phyloP scores from a whole-genome alignment of 2,113 vertebrate genomes.

The Chunga burmeisteri region DNA sequence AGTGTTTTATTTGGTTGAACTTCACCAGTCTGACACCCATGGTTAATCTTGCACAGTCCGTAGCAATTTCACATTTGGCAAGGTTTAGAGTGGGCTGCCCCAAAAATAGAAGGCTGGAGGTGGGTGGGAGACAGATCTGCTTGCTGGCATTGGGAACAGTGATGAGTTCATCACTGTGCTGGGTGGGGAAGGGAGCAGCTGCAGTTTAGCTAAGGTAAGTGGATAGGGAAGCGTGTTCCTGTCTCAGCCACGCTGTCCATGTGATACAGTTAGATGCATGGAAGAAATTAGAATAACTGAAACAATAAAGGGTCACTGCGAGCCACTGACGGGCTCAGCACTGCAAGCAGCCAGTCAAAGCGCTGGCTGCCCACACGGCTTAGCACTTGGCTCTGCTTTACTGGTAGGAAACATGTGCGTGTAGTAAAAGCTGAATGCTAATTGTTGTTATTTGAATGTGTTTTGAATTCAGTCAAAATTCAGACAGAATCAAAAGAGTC shows the following conservation, averaged over 20 bases:
- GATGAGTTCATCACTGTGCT: not conserved
- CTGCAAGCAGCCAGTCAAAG: not conserved
- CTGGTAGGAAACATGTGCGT: not conserved
- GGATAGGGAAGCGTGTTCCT: not conserved
- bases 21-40: not conserved
- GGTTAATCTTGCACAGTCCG: not conserved
- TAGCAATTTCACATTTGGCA: not conserved
- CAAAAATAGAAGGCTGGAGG: not conserved
- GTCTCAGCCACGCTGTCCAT: not conserved
- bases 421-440: not conserved
- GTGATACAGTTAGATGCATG: not conserved
- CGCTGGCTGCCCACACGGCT: not conserved
- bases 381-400: not conserved
- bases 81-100: not conserved
- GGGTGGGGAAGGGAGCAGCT: not conserved
- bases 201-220: not conserved
- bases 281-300: not conserved
- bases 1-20: not conserved
- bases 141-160: not conserved
- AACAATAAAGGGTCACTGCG: fast-evolving
- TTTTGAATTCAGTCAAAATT: conserved; percentile 21
- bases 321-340: not conserved
- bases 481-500: conserved; percentile 11
- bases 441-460: not conserved
- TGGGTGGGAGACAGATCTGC: not conserved